These are phyloP conservation scores for Enoplosus armatus DNA, from an alignment of 2,797 vertebrate species.

Conservation along the genomic window DNA sequence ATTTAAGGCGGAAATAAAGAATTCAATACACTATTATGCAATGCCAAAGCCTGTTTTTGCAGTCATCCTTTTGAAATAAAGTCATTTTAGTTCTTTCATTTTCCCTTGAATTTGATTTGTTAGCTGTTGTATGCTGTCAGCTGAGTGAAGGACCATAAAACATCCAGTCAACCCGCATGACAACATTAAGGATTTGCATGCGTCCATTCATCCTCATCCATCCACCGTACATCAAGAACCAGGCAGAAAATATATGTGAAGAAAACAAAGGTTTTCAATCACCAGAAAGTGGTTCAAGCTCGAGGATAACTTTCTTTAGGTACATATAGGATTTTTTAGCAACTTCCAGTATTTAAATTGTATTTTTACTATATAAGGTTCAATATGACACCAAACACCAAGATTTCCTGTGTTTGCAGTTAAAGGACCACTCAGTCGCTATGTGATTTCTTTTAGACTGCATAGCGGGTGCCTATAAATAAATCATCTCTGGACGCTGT, in stretches of 20 bases:
- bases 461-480: constrained; percentile 79
- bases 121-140: constrained; percentile 73
- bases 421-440: constrained; percentile 64
- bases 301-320: constrained; percentile 41
- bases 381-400: constrained; percentile 35
- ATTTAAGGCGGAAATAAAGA: constrained; percentile 40
- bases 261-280: constrained; percentile 47
- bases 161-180: constrained; percentile 66
- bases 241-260: constrained; percentile 40
- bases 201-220: constrained; percentile 60
- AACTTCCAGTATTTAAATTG: constrained; percentile 51
- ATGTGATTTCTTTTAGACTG: constrained; percentile 74
- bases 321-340: constrained; percentile 32
- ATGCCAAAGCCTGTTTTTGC: constrained; percentile 43
- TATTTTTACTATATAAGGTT: constrained; percentile 27
- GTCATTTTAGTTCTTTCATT: constrained; percentile 66
- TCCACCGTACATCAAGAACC: constrained; percentile 43
- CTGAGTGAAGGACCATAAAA: constrained; percentile 79
- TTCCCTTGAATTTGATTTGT: constrained; percentile 78
- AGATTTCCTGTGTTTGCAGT: constrained; percentile 60
- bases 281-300: constrained; percentile 27
- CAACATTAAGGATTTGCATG: constrained; percentile 74
- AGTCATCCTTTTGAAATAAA: constrained; percentile 72
- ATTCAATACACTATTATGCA: constrained; percentile 53
- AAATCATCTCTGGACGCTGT: constrained; percentile 82